phyloP scores from a whole-genome alignment of 1,140 invertebrate species.

The Ruditapes philippinarum region DNA sequence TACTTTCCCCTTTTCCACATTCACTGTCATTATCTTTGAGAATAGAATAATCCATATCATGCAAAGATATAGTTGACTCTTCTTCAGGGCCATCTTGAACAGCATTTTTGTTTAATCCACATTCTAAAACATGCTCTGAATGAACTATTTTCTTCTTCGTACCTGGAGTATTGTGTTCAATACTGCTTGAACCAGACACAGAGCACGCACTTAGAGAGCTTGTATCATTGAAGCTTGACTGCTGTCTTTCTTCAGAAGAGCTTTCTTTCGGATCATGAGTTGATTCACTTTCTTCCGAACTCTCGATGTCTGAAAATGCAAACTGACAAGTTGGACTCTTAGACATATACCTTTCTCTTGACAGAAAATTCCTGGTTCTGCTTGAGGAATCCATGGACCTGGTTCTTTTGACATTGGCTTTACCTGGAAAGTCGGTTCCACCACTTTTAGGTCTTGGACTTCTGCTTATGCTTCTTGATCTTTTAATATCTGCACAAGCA shows the following conservation, averaged over 20 bases:
- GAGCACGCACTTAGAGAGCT: conserved; percentile 31
- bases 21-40: too few relatives aligned
- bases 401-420: neutral
- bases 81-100: neutral
- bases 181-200: conserved; percentile 6
- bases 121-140: neutral
- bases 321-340: neutral
- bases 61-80: too few relatives aligned
- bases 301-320: conserved; percentile 34
- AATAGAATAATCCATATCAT: too few relatives aligned
- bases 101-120: neutral
- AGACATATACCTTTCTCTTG: neutral
- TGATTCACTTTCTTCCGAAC: conserved; percentile 44
- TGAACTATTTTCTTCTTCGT: neutral
- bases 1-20: too few relatives aligned
- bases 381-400: neutral
- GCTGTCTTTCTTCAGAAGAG: conserved; percentile 1
- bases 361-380: neutral
- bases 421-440: neutral
- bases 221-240: conserved; percentile 16
- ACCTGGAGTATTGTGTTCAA: neutral
- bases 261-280: conserved; percentile 30
- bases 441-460: neutral
- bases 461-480: neutral
- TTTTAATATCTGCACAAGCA: neutral